Evolutionary conservation across 2,888 invertebrate genomes (phyloP), one percentile per base, ranked within the genome.

Genomic region (Drosophila neutralis): DNA sequence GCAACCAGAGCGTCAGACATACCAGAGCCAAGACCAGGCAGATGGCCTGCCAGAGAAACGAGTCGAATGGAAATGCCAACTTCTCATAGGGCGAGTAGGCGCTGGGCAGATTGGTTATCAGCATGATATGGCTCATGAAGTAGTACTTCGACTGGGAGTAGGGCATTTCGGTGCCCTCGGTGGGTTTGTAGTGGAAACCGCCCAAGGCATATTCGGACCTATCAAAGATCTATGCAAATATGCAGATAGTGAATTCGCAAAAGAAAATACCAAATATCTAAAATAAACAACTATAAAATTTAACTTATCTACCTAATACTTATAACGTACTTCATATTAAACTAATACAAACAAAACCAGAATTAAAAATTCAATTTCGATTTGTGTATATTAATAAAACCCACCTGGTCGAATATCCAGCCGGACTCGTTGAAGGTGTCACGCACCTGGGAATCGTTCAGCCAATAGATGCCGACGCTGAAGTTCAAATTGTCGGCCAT

Each of bases 401-500:
- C 68, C 57, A 91, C 92, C 82, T 90, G 42, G 2, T 82, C 59
- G 21, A 91, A 89, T 13, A 89, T 66, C 54, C 61, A 62, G 21
- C 82, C 85, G 0, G 73, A 64, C 13, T 87, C 80, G n/a, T 87
- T 83, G 38, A 84, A 80, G 0, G 84, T 83, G 18, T 82, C 82
- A 21, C 71, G 71, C 36, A 82, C 82, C 61, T 91, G 73, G 1
- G 73, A 36, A 13, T 75, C 60, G 48, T 69, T 81, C 70, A 92
- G 77, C 76, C 83, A 82, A 33, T 88, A 71, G 24, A 92, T 49
- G 0, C 75, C 74, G 2, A 87, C 56, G 8, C 72, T 83, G 29
- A 92, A 91, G 63, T 92, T 92, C n/a, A 91, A 71, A 48, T 82
- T 78, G 0, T 51, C 8, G 11, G 89, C 86, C 62, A 87, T 66